phyloP scores from a whole-genome alignment of 2,888 invertebrate species.

The Temnothorax unifasciatus region DNA sequence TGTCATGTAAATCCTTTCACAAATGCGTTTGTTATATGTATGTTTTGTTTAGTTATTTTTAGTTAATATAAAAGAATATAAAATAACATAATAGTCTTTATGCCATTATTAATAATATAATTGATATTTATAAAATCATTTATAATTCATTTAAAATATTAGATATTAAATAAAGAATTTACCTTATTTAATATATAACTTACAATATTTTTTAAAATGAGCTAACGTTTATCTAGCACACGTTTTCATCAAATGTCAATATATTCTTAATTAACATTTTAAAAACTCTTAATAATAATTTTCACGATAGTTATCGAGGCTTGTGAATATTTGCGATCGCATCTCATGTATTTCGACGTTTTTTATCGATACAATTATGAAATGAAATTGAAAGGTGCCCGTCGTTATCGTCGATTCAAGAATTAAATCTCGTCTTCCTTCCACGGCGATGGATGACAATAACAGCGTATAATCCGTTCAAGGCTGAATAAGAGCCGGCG shows the following conservation, averaged over 20 bases:
- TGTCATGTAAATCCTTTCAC: not conserved
- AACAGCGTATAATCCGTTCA: conserved; percentile 36
- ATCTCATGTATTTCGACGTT: not conserved
- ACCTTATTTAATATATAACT: not conserved
- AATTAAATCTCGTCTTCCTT: conserved; percentile 14
- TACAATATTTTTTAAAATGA: no score
- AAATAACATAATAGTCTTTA: not conserved
- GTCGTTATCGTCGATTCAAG: conserved; percentile 18
- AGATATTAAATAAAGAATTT: not conserved
- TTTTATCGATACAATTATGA: not conserved
- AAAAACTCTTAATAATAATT: not conserved
- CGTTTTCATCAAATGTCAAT: not conserved
- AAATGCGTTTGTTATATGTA: not conserved
- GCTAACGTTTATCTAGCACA: not conserved
- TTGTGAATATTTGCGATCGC: not conserved
- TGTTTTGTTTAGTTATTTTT: not conserved
- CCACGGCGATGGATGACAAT: conserved; percentile 9
- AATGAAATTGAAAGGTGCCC: not conserved
- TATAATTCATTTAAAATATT: not conserved
- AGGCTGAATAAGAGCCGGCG: conserved; percentile 19
- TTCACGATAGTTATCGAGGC: not conserved
- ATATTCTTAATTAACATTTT: not conserved
- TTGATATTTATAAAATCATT: not conserved
- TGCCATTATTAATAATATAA: no score
- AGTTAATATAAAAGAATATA: not conserved